These are phyloP conservation scores for Liodrosophila aerea DNA, from an alignment of 2,888 invertebrate species.

Conservation along the genomic window DNA sequence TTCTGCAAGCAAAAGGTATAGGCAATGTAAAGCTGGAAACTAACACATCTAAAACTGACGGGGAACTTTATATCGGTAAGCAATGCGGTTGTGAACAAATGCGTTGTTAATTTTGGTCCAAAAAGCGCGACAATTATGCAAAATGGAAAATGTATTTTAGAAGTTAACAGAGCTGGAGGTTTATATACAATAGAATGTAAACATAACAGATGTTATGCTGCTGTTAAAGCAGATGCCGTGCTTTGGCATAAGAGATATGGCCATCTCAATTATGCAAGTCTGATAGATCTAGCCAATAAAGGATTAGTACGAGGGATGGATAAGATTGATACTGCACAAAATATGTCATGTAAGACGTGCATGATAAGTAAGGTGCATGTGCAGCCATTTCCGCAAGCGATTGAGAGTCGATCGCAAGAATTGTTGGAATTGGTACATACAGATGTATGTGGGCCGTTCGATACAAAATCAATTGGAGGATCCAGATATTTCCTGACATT, in stretches of 20 bases:
- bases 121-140: background rate
- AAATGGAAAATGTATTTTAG: background rate
- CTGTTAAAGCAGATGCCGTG: background rate
- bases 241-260: background rate
- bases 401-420: background rate
- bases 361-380: background rate
- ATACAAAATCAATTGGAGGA: constrained; percentile 23
- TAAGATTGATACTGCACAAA: background rate
- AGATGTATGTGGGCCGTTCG: constrained; percentile 37
- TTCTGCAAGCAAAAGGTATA: constrained; percentile 10
- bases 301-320: background rate
- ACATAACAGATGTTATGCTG: constrained; percentile 6
- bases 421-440: constrained; percentile 18
- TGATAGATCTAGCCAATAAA: constrained; percentile 3
- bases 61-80: constrained; percentile 1
- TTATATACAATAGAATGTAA: background rate
- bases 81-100: background rate
- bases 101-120: constrained; percentile 3
- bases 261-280: constrained; percentile 3
- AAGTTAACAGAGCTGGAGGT: background rate
- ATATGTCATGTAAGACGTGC: constrained; percentile 1
- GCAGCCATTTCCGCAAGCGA: background rate
- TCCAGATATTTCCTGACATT: constrained; percentile 30
- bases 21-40: background rate
- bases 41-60: background rate